Evolutionary conservation across 2,797 vertebrate species (phyloP).

Genomic region (Cossypha dichroa): DNA sequence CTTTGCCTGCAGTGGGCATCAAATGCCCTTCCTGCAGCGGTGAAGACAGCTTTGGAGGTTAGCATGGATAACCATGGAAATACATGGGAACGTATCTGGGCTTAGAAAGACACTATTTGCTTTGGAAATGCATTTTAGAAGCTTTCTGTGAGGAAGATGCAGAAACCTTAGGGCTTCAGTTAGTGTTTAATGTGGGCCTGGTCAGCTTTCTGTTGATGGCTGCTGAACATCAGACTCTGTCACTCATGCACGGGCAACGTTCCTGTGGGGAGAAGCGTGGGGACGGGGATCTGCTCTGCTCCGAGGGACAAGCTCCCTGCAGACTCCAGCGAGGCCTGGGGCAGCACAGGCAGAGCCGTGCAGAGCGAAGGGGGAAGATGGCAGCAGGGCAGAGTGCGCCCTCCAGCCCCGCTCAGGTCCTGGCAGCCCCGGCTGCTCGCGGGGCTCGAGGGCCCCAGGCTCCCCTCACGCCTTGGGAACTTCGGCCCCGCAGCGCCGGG

Average conservation of each 20-base stretch:
- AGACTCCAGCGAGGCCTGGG: accelerated
- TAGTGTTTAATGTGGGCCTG: background rate
- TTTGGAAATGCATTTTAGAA: background rate
- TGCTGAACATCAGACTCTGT: background rate
- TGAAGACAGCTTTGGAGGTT: background rate
- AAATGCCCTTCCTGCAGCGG: background rate
- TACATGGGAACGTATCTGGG: accelerated
- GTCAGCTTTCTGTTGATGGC: background rate
- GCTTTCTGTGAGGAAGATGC: background rate
- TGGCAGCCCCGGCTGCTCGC: background rate
- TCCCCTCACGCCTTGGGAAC: background rate
- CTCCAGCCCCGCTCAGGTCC: background rate
- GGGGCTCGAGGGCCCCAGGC: accelerated
- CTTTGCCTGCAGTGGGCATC: background rate
- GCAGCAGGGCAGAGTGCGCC: background rate
- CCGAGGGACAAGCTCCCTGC: accelerated
- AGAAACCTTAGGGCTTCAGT: background rate
- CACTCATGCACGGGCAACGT: accelerated
- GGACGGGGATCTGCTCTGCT: accelerated
- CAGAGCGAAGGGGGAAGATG: accelerated
- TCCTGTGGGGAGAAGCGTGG: accelerated
- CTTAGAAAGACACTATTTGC: background rate
- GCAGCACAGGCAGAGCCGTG: background rate
- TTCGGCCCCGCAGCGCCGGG: background rate
- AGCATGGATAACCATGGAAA: background rate